Conservation (phyloP, 1,140 invertebrate genomes). For the Apolygus lucorum region DNA sequence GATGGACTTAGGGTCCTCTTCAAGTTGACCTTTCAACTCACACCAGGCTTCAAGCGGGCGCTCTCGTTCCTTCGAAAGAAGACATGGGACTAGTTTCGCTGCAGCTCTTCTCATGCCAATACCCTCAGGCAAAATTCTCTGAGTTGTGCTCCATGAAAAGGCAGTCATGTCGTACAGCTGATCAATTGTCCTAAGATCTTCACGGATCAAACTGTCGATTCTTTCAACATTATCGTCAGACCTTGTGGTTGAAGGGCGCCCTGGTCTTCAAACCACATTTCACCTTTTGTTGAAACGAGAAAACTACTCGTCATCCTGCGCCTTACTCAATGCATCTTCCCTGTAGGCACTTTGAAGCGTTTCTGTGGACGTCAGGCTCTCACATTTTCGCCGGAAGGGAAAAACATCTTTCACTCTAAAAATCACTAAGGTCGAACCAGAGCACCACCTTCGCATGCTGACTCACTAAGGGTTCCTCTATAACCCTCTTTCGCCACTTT, state of each 20-base stretch:
- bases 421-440: constrained; percentile 10
- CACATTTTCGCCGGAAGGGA: background rate
- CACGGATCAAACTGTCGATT: constrained; percentile 27
- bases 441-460: constrained; percentile 17
- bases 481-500: background rate
- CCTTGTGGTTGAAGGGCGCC: constrained; percentile 32
- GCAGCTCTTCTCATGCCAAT: constrained; percentile 26
- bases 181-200: constrained; percentile 33
- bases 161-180: constrained; percentile 29
- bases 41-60: constrained; percentile 24
- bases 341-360: constrained; percentile 23
- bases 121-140: constrained; percentile 30
- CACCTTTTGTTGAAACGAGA: constrained; percentile 30
- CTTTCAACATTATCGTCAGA: constrained; percentile 36
- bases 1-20: constrained; percentile 12
- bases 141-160: constrained; percentile 24
- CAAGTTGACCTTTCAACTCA: constrained; percentile 28
- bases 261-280: constrained; percentile 31
- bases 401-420: constrained; percentile 7
- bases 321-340: too few relatives aligned
- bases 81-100: constrained; percentile 20
- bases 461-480: constrained; percentile 7
- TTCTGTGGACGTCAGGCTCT: background rate
- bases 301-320: constrained; percentile 30
- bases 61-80: constrained; percentile 27